These are phyloP conservation scores for Mystacides longicornis DNA, from an alignment of 2,888 invertebrate genomes.

Conservation along the genomic window DNA sequence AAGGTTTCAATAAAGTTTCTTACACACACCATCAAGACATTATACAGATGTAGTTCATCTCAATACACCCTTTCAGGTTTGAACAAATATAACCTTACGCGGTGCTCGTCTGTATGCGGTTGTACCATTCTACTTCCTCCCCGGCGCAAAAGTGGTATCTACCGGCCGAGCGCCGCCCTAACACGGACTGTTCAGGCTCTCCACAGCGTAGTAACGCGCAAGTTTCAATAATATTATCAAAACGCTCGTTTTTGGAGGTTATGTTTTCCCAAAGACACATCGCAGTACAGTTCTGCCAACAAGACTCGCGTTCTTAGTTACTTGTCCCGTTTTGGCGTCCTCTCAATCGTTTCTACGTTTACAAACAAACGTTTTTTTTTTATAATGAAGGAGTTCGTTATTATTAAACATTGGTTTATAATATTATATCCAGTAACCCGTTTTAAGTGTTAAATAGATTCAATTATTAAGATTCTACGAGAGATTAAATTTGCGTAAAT, in stretches of 20 bases:
- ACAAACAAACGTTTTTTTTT: too few relatives aligned
- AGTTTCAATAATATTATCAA: neutral
- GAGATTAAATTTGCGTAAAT: too few relatives aligned
- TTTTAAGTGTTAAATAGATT: too few relatives aligned
- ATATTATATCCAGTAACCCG: too few relatives aligned
- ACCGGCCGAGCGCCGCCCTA: slow-evolving; percentile 7
- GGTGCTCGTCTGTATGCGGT: neutral
- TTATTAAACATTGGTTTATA: too few relatives aligned
- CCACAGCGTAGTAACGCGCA: slow-evolving; percentile 13
- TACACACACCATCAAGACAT: too few relatives aligned
- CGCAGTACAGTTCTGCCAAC: slow-evolving; percentile 4
- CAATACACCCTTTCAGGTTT: slow-evolving; percentile 8
- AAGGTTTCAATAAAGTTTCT: slow-evolving; percentile 10
- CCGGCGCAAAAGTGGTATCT: slow-evolving; percentile 15
- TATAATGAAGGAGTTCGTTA: too few relatives aligned
- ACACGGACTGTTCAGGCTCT: neutral
- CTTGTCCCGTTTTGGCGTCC: too few relatives aligned
- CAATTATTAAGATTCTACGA: too few relatives aligned
- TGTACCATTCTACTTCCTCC: slow-evolving; percentile 14
- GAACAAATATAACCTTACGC: slow-evolving; percentile 17
- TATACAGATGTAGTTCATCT: slow-evolving; percentile 2
- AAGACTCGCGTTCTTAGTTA: slow-evolving; percentile 14
- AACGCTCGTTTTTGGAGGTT: slow-evolving; percentile 17
- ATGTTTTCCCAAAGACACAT: slow-evolving; percentile 18
- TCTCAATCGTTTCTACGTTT: too few relatives aligned